Conservation (phyloP, 2,888 invertebrate genomes). For the Flabesymbios commensalis region DNA sequence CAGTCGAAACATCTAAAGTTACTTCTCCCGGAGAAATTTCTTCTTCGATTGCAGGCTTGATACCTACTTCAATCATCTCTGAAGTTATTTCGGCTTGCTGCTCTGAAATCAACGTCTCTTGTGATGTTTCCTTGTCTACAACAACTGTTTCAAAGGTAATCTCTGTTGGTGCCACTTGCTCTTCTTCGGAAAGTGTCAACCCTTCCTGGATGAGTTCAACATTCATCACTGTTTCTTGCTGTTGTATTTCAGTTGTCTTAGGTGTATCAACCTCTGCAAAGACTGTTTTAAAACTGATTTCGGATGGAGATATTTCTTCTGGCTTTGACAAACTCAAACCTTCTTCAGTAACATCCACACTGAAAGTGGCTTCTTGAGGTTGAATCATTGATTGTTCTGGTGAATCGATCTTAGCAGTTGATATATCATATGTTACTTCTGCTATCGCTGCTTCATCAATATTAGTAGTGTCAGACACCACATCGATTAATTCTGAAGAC, state of each 20-base stretch:
- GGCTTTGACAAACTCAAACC: too few relatives aligned
- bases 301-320: too few relatives aligned
- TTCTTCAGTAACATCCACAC: too few relatives aligned
- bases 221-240: slow-evolving; percentile 10
- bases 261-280: slow-evolving; percentile 4
- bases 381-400: background rate
- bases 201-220: slow-evolving; percentile 2
- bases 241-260: slow-evolving; percentile 11
- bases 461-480: too few relatives aligned
- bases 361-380: too few relatives aligned
- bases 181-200: background rate
- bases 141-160: slow-evolving; percentile 9
- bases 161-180: slow-evolving; percentile 5
- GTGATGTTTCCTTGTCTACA: slow-evolving; percentile 3
- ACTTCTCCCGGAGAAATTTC: slow-evolving; percentile 7
- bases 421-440: slow-evolving; percentile 4
- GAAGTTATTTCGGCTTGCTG: slow-evolving; percentile 3
- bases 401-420: slow-evolving; percentile 6
- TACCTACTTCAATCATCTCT: slow-evolving; percentile 13
- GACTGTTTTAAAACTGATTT: background rate
- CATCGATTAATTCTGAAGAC: too few relatives aligned
- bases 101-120: slow-evolving; percentile 5
- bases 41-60: background rate
- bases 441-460: slow-evolving; percentile 12
- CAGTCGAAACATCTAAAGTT: slow-evolving; percentile 1